These are phyloP conservation scores for Drosophila percnosoma DNA, from an alignment of 2,888 invertebrate species.

Conservation along the genomic window DNA sequence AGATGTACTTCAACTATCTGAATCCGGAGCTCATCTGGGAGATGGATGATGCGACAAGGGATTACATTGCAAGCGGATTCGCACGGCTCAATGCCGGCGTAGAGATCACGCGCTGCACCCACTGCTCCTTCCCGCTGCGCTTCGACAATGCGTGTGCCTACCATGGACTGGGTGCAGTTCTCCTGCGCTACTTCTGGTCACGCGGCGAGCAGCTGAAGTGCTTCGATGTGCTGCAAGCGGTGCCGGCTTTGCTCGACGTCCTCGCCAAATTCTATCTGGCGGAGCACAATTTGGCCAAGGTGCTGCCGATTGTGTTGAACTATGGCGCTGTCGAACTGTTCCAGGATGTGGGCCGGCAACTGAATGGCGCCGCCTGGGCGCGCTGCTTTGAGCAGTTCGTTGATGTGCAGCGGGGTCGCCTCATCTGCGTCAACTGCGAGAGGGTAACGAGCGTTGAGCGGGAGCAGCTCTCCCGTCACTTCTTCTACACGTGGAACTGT, in stretches of 20 bases:
- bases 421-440: slow-evolving; percentile 84
- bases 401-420: slow-evolving; percentile 82
- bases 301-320: slow-evolving; percentile 83
- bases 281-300: slow-evolving; percentile 83
- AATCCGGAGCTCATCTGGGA: slow-evolving; percentile 85
- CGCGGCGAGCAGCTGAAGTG: slow-evolving; percentile 84
- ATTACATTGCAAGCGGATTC: slow-evolving; percentile 84
- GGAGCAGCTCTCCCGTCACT: slow-evolving; percentile 81
- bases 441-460: slow-evolving; percentile 78
- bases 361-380: slow-evolving; percentile 80
- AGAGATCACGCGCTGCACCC: slow-evolving; percentile 81
- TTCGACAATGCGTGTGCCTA: slow-evolving; percentile 83
- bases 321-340: slow-evolving; percentile 82
- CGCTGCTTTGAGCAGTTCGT: slow-evolving; percentile 84
- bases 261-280: slow-evolving; percentile 84
- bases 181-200: slow-evolving; percentile 84
- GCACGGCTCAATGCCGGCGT: slow-evolving; percentile 76
- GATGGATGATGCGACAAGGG: slow-evolving; percentile 83
- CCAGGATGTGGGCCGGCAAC: slow-evolving; percentile 80
- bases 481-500: slow-evolving; percentile 85
- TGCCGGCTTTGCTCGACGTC: slow-evolving; percentile 83
- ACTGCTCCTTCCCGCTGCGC: slow-evolving; percentile 83
- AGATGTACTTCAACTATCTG: slow-evolving; percentile 85
- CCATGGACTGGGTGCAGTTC: slow-evolving; percentile 82
- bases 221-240: slow-evolving; percentile 82